Percentiles rank a stretch among this genome's conserved stretches.
Conservation (phyloP, 2,797 vertebrate species). For the Vultur gryphus region DNA sequence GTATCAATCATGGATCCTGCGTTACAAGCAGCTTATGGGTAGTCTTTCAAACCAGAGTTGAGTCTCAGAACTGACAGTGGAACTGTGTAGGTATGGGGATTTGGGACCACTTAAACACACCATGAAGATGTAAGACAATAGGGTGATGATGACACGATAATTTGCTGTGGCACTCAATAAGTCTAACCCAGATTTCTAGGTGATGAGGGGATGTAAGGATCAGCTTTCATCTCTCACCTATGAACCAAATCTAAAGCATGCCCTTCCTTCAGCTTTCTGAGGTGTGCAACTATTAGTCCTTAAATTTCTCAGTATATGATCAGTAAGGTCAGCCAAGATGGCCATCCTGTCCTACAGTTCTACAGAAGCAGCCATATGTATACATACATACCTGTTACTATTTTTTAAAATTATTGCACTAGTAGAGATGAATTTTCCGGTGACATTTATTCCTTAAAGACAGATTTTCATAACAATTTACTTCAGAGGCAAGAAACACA, state of each 20-base stretch:
- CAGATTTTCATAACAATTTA: background rate
- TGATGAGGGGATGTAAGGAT: background rate
- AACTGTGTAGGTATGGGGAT: background rate
- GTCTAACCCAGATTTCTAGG: background rate
- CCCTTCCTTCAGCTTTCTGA: background rate
- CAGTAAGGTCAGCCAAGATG: background rate
- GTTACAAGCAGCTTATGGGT: background rate
- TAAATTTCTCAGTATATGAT: background rate
- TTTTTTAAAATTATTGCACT: background rate
- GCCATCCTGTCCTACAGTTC: background rate
- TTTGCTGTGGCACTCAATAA: background rate
- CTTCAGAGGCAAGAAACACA: background rate
- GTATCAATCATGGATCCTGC: background rate
- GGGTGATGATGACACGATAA: background rate
- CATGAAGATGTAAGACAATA: background rate
- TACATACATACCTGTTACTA: background rate
- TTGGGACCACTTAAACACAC: background rate
- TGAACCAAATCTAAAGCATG: background rate
- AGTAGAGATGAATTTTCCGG: background rate
- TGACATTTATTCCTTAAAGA: background rate
- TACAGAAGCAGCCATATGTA: background rate
- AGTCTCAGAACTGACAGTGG: background rate
- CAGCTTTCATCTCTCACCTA: background rate
- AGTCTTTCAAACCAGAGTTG: background rate
- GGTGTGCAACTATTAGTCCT: background rate